These are phyloP conservation scores for Oncopodura yosiiana DNA, from an alignment of 1,140 invertebrate genomes.

Conservation along the genomic window DNA sequence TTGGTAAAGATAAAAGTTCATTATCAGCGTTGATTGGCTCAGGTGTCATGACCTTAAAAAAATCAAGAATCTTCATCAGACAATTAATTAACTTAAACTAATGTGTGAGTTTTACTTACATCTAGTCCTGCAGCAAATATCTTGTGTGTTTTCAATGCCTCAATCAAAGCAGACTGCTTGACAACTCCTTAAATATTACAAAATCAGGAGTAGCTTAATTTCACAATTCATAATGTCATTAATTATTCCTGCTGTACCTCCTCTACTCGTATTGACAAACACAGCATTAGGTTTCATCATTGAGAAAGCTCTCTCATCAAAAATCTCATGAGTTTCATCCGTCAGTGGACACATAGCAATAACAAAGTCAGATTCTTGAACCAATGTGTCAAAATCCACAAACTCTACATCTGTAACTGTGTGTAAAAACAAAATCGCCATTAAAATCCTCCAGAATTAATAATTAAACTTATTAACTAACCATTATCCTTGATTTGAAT, in stretches of 20 bases:
- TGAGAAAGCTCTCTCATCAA: conserved; percentile 58
- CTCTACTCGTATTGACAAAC: conserved; percentile 72
- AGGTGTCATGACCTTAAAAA: conserved; percentile 72
- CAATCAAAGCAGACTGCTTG: conserved; percentile 62
- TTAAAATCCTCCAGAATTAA: too few species aligned
- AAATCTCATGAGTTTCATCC: conserved; percentile 61
- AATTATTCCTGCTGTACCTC: too few species aligned
- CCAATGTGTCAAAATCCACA: conserved; percentile 57
- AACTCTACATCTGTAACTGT: conserved; percentile 45
- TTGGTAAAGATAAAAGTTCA: conserved; percentile 64
- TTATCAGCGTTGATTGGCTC: conserved; percentile 76
- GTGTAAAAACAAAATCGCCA: conserved; percentile 50
- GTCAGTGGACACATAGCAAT: conserved; percentile 60
- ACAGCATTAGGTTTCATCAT: conserved; percentile 74
- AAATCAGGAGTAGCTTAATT: too few species aligned
- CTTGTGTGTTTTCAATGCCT: conserved; percentile 57
- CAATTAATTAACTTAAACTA: too few species aligned
- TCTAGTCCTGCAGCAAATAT: conserved; percentile 85
- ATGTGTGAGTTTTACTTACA: too few species aligned
- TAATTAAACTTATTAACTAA: too few species aligned
- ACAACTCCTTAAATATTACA: too few species aligned
- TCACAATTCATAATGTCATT: too few species aligned
- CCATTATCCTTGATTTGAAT: too few species aligned
- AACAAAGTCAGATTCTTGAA: conserved; percentile 67
- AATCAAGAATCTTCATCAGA: too few species aligned